A percentile compares a stretch with the other conserved stretches of the same genome.
These are phyloP conservation scores for Coelinius sp. DNA, from an alignment of 2,888 invertebrate genomes.

Conservation along the genomic window DNA sequence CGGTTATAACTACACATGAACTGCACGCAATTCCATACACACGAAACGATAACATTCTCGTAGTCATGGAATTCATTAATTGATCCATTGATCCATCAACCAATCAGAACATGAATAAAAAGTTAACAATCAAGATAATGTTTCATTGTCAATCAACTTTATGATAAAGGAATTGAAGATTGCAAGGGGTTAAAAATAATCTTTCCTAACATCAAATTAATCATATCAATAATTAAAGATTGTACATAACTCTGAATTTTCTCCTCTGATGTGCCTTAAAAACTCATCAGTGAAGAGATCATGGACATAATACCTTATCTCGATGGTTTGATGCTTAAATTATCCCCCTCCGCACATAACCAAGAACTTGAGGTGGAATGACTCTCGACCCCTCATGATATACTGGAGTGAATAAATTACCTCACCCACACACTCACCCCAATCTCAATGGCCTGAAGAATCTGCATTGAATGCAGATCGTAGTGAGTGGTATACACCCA, in stretches of 20 bases:
- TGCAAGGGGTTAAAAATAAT: no score
- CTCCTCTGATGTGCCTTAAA: not conserved
- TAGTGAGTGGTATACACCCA: not conserved
- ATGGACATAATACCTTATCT: not conserved
- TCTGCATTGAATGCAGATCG: not conserved
- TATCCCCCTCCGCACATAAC: not conserved
- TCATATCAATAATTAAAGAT: not conserved
- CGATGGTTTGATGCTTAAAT: slow-evolving; percentile 10
- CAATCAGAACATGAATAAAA: no score
- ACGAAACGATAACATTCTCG: no score
- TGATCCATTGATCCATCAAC: no score
- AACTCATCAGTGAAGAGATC: not conserved
- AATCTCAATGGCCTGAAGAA: not conserved
- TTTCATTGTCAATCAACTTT: no score
- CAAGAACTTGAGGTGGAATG: not conserved
- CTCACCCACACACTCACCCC: not conserved
- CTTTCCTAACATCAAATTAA: not conserved
- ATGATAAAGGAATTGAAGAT: no score
- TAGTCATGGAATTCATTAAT: no score
- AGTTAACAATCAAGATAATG: no score
- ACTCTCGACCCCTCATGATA: not conserved
- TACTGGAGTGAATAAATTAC: not conserved
- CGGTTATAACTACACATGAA: no score
- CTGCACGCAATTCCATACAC: no score
- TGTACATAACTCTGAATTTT: not conserved